Evolutionary conservation across 2,888 invertebrate genomes (phyloP), one percentile per base, ranked within the genome.

Genomic region (Empis livida): DNA sequence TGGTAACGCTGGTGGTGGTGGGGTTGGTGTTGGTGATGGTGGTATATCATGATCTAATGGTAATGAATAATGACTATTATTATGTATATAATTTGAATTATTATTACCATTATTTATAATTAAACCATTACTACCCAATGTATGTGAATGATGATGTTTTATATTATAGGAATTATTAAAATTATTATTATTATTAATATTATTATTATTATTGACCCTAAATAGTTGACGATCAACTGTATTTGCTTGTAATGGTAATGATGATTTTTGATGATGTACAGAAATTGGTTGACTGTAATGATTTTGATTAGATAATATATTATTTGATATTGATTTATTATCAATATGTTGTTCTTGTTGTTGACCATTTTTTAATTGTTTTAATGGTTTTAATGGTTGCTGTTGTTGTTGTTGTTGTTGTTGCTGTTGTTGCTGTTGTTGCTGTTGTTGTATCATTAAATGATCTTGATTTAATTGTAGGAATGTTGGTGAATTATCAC

Each of bases 381-480:
- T 35, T 13, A n/a, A 16, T 13, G 15, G 39, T 20, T 40, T 16
- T 13, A 13, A 20, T 23, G 20, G 41, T 14, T 41, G 39, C 13
- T 17, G 39, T 5, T 10, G 4, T 17, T 16, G 39, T 39, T 39
- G 39, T 6, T 39, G 43, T 41, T 52, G n/a, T n/a, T n/a, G n/a
- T n/a, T n/a, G n/a, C n/a, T n/a, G 41, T 14, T 41, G 39, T 6
- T 17, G 39, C 2, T 10, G 4, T 17, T 16, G 39, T 39, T 39
- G 39, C 8, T 39, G 43, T 41, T 52, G 50, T 35, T 52, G 52
- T 17, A 52, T 62, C 65, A 68, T 65, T 48, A 67, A 62, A 55
- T 68, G 68, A 42, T 68, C 65, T 58, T 69, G 69, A 54, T 64
- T 67, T 23, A 69, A 61, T 50, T 68, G 69, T 38, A 68, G 59